A percentile compares a stretch with the other conserved stretches of the same genome.
These are phyloP conservation scores for Darevskia nairensis DNA, from an alignment of 2,797 vertebrate genomes.

Conservation along the genomic window DNA sequence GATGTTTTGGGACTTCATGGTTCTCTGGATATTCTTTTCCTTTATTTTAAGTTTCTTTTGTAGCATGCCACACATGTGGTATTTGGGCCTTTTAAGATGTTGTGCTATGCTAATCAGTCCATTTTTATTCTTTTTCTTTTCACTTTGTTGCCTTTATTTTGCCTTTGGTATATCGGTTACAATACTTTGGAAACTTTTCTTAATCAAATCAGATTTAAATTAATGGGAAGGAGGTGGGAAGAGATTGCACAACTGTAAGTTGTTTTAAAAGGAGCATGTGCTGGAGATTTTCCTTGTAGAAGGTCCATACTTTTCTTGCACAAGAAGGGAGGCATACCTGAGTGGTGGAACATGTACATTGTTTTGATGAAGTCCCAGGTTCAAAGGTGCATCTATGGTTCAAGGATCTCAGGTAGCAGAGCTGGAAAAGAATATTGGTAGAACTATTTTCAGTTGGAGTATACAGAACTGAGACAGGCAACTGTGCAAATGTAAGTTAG, in stretches of 20 bases:
- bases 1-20: conserved; percentile 82
- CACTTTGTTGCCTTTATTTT: conserved; percentile 15
- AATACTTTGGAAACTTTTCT: conserved; percentile 1
- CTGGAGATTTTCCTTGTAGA: neutral
- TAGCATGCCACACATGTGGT: conserved; percentile 80
- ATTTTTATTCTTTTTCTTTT: conserved; percentile 15
- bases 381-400: neutral
- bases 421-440: neutral
- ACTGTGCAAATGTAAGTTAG: neutral
- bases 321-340: neutral
- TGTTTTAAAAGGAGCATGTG: neutral
- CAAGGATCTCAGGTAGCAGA: neutral
- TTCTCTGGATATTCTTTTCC: conserved; percentile 80
- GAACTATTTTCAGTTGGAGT: neutral
- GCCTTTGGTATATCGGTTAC: conserved; percentile 9
- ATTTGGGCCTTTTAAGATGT: conserved; percentile 72
- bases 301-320: neutral
- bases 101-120: conserved; percentile 59
- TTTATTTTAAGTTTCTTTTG: conserved; percentile 81
- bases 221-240: neutral
- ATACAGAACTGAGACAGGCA: neutral
- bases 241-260: neutral
- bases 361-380: neutral
- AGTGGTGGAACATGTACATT: neutral
- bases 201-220: conserved; percentile 8